These are phyloP conservation scores for Drosophila lutescens DNA, from an alignment of 2,888 invertebrate species.

Conservation along the genomic window DNA sequence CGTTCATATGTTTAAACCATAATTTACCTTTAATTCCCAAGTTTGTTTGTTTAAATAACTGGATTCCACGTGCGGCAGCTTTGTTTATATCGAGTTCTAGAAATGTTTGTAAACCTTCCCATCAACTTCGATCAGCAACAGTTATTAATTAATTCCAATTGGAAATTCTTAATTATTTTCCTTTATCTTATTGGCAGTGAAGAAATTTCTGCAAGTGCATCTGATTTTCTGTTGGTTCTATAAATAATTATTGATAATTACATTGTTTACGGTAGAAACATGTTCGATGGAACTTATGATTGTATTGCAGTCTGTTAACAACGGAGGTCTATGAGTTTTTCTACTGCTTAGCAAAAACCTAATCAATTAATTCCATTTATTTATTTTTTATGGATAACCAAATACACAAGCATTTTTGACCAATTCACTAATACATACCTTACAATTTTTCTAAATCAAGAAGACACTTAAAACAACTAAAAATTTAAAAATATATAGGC, in stretches of 20 bases:
- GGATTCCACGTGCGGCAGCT: neutral
- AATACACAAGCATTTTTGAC: too few species aligned
- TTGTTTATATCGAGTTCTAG: constrained; percentile 13
- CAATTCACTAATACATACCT: too few species aligned
- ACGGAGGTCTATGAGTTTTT: neutral
- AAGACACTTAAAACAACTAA: too few species aligned
- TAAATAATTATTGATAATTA: constrained; percentile 30
- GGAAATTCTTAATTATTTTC: neutral
- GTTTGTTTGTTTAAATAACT: constrained; percentile 2
- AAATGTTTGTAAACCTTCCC: neutral
- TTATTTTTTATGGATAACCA: too few species aligned
- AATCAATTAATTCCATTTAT: too few species aligned
- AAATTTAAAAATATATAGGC: too few species aligned
- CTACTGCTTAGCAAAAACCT: too few species aligned
- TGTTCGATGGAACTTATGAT: constrained; percentile 1
- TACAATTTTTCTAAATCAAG: too few species aligned
- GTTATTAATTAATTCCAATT: neutral
- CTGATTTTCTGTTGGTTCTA: constrained; percentile 6
- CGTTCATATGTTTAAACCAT: neutral
- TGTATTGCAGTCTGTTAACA: neutral
- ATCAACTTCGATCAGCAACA: neutral
- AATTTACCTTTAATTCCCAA: too few species aligned
- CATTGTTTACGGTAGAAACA: constrained; percentile 14
- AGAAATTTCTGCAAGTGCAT: constrained; percentile 15
- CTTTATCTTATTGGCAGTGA: neutral